A percentile compares a stretch with the other conserved stretches of the same genome.
Conservation (phyloP, 2,797 vertebrate species). For the Xenentodon cancila region DNA sequence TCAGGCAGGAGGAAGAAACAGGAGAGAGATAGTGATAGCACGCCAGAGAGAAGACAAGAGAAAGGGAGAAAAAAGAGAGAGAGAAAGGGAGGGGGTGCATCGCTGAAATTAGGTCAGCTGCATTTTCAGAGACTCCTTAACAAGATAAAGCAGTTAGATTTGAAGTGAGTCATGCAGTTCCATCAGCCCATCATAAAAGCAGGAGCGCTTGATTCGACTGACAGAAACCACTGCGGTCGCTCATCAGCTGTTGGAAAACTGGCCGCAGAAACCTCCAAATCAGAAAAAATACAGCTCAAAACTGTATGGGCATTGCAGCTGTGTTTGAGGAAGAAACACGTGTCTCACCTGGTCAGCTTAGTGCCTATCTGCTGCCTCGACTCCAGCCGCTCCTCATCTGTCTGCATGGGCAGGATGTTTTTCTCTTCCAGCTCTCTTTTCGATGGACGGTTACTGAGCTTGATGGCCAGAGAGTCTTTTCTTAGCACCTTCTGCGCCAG, state of each 20-base stretch:
- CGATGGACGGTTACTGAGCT: conserved; percentile 97
- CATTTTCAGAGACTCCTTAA: conserved; percentile 72
- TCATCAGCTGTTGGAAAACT: conserved; percentile 9
- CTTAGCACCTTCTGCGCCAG: conserved; percentile 95
- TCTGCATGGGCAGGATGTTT: conserved; percentile 97
- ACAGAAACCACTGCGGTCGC: conserved; percentile 2
- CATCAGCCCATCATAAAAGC: conserved; percentile 22
- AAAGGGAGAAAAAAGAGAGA: conserved; percentile 20
- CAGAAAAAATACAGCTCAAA: conserved; percentile 6
- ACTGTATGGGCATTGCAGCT: conserved; percentile 17
- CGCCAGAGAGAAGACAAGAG: conserved; percentile 53
- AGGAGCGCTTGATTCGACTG: conserved; percentile 25
- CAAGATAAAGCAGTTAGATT: conserved; percentile 65
- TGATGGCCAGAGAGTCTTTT: conserved; percentile 98
- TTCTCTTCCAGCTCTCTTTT: conserved; percentile 97
- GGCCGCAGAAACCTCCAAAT: conserved; percentile 10
- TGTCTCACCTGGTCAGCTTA: conserved; percentile 92
- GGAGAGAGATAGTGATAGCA: conserved; percentile 40
- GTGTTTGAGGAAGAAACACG: conserved; percentile 1
- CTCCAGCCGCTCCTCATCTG: conserved; percentile 94
- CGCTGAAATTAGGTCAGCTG: conserved; percentile 80
- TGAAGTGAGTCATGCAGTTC: conserved; percentile 27
- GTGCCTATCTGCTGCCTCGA: conserved; percentile 96
- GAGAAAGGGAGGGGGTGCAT: conserved; percentile 41
- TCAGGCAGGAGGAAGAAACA: conserved; percentile 62